Evolutionary conservation across 2,113 vertebrate species (phyloP), one percentile per base, ranked within the genome.

Genomic region (Rhabdornis inornatus): DNA sequence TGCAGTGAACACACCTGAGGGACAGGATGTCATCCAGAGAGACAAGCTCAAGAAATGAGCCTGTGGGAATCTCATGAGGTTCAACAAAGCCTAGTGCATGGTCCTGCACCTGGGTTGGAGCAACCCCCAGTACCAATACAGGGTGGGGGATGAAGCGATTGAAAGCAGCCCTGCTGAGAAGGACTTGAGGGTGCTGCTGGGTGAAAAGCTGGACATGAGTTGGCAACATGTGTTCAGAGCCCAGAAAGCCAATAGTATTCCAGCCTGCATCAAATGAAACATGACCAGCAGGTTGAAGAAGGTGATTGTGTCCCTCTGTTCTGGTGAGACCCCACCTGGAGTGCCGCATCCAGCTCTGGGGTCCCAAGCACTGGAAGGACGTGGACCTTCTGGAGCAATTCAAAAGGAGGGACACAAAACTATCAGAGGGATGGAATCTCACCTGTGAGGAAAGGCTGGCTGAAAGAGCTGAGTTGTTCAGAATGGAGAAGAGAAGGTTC

Each of bases 371-470:
- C 22, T 28, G 31, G 22, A 47, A 60, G 31, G 53, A 60, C 0
- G 0, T 4, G 2, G 11, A 40, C n/a, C 3, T 11, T 12, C 4
- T 66, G 14, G 24, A 59, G 10, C 6, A 35, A 9, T 42, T 72
- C 21, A 39, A 79, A 17, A 80, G 14, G 24, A 57, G 5, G 10
- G 25, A 22, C 39, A 85, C 33, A 59, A 59, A 50, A 79, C 40
- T 1, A 71, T 16, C 59, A 79, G n/a, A 45, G 13, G 30, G 21
- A 49, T 71, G 40, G 20, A 64, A 56, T 7, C 22, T 56, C 76
- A 50, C 14, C 27, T 57, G 10, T 25, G 17, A 80, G 18, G 21
- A 60, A 64, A 72, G 66, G 7, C 24, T 79, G 66, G 7, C 24
- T 72, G 59, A 59, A 45, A 35, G 45, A 74, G 21, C 10, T 35